These are phyloP conservation scores for Maccullochella peelii DNA, from an alignment of 2,113 vertebrate genomes.

Conservation along the genomic window DNA sequence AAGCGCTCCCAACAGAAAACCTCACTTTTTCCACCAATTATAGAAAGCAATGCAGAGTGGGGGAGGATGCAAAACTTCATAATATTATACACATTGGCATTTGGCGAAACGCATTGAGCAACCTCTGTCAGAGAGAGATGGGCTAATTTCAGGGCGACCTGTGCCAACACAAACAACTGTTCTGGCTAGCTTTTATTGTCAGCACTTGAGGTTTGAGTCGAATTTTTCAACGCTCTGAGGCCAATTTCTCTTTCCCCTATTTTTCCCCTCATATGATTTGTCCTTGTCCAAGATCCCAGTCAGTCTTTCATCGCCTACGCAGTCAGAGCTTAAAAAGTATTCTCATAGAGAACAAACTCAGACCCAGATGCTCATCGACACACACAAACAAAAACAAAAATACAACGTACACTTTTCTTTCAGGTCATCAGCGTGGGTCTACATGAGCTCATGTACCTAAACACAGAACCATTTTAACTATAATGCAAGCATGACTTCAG, in stretches of 20 bases:
- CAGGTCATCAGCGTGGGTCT: constrained; percentile 14
- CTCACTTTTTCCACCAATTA: constrained; percentile 92
- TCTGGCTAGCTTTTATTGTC: constrained; percentile 86
- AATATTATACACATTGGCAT: constrained; percentile 87
- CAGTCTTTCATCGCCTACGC: constrained; percentile 79
- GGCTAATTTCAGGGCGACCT: constrained; percentile 87
- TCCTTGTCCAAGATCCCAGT: constrained; percentile 76
- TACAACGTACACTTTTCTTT: constrained; percentile 23
- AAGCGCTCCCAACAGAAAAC: constrained; percentile 82
- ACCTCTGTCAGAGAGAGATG: constrained; percentile 86
- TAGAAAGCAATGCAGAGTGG: constrained; percentile 73
- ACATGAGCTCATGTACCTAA: constrained; percentile 15
- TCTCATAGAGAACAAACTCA: constrained; percentile 59
- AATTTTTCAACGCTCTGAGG: constrained; percentile 74
- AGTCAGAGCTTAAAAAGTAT: constrained; percentile 69
- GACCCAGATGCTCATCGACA: constrained; percentile 60
- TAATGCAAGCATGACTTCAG: constrained; percentile 22
- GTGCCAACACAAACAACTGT: constrained; percentile 92
- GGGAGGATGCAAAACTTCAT: constrained; percentile 80
- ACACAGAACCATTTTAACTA: constrained; percentile 13
- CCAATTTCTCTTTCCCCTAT: constrained; percentile 78
- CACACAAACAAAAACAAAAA: constrained; percentile 49
- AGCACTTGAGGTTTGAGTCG: constrained; percentile 86
- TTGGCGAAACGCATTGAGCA: constrained; percentile 81
- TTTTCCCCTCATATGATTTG: constrained; percentile 72